A percentile compares a stretch with the other conserved stretches of the same genome.
phyloP scores from a whole-genome alignment of 2,113 vertebrate genomes.

The Vimba vimba region DNA sequence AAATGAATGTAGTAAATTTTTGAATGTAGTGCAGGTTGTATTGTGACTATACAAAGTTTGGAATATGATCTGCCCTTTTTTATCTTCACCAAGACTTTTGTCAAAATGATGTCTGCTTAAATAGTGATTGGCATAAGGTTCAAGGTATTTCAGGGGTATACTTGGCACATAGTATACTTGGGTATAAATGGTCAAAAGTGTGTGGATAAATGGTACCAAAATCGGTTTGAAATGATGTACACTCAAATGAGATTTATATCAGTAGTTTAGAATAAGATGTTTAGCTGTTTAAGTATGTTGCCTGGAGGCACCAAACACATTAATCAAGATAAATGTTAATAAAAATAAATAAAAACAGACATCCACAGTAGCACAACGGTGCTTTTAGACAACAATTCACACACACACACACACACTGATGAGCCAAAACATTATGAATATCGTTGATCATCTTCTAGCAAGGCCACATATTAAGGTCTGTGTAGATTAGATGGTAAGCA shows the following conservation, averaged over 20 bases:
- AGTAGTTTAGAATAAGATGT: background rate
- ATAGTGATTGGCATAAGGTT: background rate
- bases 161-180: background rate
- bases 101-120: background rate
- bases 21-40: background rate
- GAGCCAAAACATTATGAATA: too few species aligned
- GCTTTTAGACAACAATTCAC: background rate
- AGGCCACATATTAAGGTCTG: too few species aligned
- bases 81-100: slow-evolving; percentile 1
- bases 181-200: background rate
- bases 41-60: background rate
- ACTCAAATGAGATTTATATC: background rate
- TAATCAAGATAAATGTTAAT: background rate
- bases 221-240: background rate
- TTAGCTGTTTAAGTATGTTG: background rate
- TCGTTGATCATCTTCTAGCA: too few species aligned
- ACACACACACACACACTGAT: too few species aligned
- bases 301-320: background rate
- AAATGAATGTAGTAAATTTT: background rate
- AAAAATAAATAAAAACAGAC: background rate
- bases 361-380: background rate
- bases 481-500: too few species aligned
- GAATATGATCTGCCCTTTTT: background rate
- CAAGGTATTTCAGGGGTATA: background rate
- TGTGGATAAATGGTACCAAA: background rate